Evolutionary conservation across 2,888 invertebrate genomes (phyloP).

Genomic region (Hirtodrosophila confusa): DNA sequence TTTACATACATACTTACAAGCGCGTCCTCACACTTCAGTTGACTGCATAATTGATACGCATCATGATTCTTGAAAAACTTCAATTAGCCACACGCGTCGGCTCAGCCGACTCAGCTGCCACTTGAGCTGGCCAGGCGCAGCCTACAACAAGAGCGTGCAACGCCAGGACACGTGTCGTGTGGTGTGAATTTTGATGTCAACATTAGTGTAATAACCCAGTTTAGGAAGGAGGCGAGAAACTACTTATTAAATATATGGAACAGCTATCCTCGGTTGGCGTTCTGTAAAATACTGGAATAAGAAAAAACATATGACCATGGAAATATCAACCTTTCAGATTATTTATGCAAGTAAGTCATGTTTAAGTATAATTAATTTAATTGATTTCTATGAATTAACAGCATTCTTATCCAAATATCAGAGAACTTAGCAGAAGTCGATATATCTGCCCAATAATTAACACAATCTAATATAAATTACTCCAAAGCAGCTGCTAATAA

Average conservation of each 20-base stretch:
- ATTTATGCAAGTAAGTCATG: too few relatives aligned
- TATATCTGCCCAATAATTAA: too few relatives aligned
- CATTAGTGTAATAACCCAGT: background rate
- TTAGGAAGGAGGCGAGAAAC: background rate
- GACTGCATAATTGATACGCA: conserved; percentile 72
- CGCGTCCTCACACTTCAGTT: conserved; percentile 51
- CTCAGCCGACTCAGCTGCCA: conserved; percentile 39
- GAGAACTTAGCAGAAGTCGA: too few relatives aligned
- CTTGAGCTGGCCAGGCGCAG: conserved; percentile 46
- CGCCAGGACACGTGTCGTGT: conserved; percentile 51
- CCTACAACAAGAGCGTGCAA: conserved; percentile 17
- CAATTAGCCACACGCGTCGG: conserved; percentile 68
- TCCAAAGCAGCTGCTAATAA: too few relatives aligned
- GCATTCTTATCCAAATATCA: too few relatives aligned
- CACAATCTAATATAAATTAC: too few relatives aligned
- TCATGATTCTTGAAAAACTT: conserved; percentile 39
- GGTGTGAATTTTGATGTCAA: conserved; percentile 50
- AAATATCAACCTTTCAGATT: too few relatives aligned
- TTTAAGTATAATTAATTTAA: too few relatives aligned
- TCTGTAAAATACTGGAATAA: too few relatives aligned
- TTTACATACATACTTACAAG: conserved; percentile 11
- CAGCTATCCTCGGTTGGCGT: too few relatives aligned
- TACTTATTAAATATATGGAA: background rate
- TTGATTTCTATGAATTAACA: too few relatives aligned
- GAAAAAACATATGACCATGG: too few relatives aligned